A percentile compares a stretch with the other conserved stretches of the same genome.
Evolutionary conservation across 2,888 invertebrate species (phyloP).

Genomic region (Acanthoscelides obtectus): DNA sequence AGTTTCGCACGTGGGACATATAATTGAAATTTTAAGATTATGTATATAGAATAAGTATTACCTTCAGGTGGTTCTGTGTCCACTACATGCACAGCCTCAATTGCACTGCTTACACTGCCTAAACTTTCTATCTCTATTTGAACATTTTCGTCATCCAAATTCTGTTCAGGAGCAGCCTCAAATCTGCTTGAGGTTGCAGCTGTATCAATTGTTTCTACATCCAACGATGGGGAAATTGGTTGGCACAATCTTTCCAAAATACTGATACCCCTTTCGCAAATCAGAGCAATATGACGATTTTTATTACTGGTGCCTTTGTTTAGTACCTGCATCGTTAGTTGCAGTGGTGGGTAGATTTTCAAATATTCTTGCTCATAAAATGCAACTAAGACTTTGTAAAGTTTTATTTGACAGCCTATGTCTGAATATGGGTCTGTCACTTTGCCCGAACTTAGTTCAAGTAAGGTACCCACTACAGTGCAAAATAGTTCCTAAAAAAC

Average conservation of each 20-base stretch:
- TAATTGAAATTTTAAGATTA: no score
- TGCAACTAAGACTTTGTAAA: conserved; percentile 24
- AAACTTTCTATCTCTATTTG: not conserved
- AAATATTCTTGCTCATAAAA: conserved; percentile 26
- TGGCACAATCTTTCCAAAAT: conserved; percentile 26
- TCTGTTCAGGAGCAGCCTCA: not conserved
- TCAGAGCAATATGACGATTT: conserved; percentile 15
- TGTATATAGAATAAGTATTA: not conserved
- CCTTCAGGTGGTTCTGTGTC: not conserved
- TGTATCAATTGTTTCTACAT: conserved; percentile 3
- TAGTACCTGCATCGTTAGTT: conserved; percentile 20
- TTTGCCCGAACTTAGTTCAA: conserved; percentile 18
- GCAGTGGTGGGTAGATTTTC: conserved; percentile 20
- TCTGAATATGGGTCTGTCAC: conserved; percentile 19
- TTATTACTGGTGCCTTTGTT: conserved; percentile 17
- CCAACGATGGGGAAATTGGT: conserved; percentile 25
- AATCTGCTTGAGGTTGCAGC: not conserved
- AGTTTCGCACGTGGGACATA: no score
- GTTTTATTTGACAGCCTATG: conserved; percentile 15
- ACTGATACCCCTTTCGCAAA: conserved; percentile 22
- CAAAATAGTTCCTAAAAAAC: conserved; percentile 18
- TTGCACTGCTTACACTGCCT: not conserved
- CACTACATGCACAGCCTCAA: conserved; percentile 2
- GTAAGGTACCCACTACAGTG: conserved; percentile 19
- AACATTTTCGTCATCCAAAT: conserved; percentile 3